Evolutionary conservation across 2,113 vertebrate genomes (phyloP).

Genomic region (Astatoreochromis straeleni): DNA sequence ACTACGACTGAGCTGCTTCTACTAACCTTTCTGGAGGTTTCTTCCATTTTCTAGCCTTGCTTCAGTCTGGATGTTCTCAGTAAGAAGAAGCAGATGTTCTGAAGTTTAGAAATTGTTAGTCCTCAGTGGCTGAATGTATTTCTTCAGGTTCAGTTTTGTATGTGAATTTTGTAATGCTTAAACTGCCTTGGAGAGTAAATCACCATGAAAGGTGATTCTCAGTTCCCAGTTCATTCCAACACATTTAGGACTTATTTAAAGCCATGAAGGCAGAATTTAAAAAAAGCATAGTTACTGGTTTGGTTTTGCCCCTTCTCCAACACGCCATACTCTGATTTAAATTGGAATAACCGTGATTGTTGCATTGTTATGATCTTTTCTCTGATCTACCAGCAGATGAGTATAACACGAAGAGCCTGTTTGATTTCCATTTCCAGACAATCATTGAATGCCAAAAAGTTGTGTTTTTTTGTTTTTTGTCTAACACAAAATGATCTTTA

Average conservation of each 20-base stretch:
- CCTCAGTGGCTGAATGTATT: conserved; percentile 27
- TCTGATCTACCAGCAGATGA: background rate
- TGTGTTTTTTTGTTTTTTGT: background rate
- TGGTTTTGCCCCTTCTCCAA: background rate
- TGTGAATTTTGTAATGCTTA: conserved; percentile 15
- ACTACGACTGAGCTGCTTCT: conserved; percentile 26
- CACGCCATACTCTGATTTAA: background rate
- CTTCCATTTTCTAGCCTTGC: conserved; percentile 18
- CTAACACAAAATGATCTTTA: background rate
- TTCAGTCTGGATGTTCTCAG: background rate
- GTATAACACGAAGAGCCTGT: background rate
- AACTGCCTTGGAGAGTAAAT: conserved; percentile 21
- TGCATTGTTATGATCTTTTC: background rate
- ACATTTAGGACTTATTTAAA: background rate
- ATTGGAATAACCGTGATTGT: background rate
- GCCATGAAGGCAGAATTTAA: background rate
- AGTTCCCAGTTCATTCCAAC: background rate
- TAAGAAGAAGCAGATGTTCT: background rate
- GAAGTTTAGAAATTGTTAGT: background rate
- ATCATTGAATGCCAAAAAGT: conserved; percentile 51
- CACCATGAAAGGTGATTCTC: background rate
- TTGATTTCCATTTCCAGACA: conserved; percentile 15
- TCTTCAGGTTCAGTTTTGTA: conserved; percentile 30
- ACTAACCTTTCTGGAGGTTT: background rate
- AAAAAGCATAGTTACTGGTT: background rate